A percentile compares a stretch with the other conserved stretches of the same genome.
Evolutionary conservation across 2,113 vertebrate genomes (phyloP).

Genomic region (Seriola rivoliana): DNA sequence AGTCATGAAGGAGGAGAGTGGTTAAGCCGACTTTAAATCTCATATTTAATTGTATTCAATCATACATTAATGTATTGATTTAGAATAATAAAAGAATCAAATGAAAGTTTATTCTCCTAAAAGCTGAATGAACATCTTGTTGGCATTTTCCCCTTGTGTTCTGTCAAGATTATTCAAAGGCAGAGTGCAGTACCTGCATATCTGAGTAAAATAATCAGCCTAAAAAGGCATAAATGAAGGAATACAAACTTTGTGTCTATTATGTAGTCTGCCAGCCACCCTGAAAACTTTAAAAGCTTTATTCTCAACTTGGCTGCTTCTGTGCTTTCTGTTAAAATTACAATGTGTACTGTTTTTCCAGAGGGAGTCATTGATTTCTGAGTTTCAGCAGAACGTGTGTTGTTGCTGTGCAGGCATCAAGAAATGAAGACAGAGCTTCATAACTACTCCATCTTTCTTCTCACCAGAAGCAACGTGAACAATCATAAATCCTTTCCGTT

Average conservation of each 20-base stretch:
- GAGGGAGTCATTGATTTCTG: background rate
- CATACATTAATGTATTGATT: background rate
- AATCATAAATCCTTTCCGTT: slow-evolving; percentile 7
- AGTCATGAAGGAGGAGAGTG: too few relatives aligned
- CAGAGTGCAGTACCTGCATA: too few relatives aligned
- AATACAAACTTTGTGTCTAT: background rate
- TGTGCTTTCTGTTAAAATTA: background rate
- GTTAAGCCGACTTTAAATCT: background rate
- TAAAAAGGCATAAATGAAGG: background rate
- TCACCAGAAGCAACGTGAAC: background rate
- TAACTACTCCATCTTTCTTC: background rate
- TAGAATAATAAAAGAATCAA: background rate
- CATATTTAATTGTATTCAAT: background rate
- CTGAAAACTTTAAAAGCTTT: background rate
- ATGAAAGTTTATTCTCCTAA: background rate
- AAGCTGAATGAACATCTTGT: background rate
- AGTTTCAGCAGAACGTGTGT: background rate
- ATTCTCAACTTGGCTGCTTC: background rate
- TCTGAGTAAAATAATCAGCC: background rate
- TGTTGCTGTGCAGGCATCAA: background rate
- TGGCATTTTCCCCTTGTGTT: background rate
- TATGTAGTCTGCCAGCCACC: background rate
- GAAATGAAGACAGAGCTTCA: slow-evolving; percentile 2
- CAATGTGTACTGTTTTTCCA: background rate
- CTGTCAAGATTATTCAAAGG: background rate